phyloP scores from a whole-genome alignment of 2,888 invertebrate genomes.

The Barypeithes pellucidus region DNA sequence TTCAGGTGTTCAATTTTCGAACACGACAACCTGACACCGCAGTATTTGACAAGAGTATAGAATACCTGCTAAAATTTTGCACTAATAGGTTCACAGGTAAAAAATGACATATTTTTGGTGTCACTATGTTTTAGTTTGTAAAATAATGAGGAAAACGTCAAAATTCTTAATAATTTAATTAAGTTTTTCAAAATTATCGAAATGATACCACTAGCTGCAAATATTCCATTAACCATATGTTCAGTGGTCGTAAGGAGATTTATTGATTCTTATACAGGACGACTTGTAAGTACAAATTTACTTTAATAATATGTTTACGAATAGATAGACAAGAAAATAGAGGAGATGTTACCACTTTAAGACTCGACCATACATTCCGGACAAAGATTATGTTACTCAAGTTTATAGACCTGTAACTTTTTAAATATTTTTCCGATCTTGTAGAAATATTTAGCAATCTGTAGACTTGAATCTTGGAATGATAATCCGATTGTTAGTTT shows the following conservation, averaged over 20 bases:
- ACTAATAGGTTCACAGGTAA: conserved; percentile 2
- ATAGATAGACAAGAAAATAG: too few relatives aligned
- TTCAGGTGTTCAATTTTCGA: too few relatives aligned
- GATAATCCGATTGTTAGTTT: too few relatives aligned
- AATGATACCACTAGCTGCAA: conserved; percentile 41
- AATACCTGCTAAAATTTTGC: background rate
- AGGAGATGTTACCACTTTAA: too few relatives aligned
- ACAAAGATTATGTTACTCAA: too few relatives aligned
- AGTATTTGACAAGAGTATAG: background rate
- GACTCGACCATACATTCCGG: too few relatives aligned
- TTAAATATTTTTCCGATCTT: too few relatives aligned
- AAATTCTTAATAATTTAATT: conserved; percentile 44
- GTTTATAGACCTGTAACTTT: too few relatives aligned
- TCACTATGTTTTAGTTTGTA: conserved; percentile 31
- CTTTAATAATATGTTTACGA: background rate
- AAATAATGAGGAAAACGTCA: conserved; percentile 40
- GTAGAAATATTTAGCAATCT: too few relatives aligned
- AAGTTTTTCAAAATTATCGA: conserved; percentile 35
- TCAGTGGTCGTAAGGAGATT: conserved; percentile 44
- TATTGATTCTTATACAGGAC: conserved; percentile 43
- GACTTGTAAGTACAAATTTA: conserved; percentile 36
- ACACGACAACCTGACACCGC: too few relatives aligned
- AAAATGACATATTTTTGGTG: conserved; percentile 21
- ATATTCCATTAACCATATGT: conserved; percentile 39
- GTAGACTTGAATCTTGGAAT: too few relatives aligned